A percentile compares a stretch with the other conserved stretches of the same genome.
These are phyloP conservation scores for Gnathonemus longibarbis DNA, from an alignment of 2,113 vertebrate species.

Conservation along the genomic window DNA sequence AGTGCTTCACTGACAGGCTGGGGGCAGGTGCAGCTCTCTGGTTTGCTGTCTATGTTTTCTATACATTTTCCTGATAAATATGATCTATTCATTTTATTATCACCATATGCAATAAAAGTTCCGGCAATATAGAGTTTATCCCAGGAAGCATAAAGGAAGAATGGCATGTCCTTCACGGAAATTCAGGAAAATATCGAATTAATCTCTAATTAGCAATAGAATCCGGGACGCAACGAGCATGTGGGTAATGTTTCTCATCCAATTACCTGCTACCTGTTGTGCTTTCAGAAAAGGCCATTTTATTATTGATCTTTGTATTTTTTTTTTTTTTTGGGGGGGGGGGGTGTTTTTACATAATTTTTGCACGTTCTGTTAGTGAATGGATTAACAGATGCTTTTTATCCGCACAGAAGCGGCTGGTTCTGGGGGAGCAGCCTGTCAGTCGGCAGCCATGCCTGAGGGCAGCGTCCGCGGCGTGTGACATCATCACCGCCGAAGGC, in stretches of 20 bases:
- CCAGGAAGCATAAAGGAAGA: background rate
- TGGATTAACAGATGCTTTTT: background rate
- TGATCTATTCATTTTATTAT: background rate
- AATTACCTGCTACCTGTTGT: background rate
- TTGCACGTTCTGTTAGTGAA: background rate
- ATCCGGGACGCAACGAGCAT: background rate
- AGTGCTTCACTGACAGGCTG: background rate
- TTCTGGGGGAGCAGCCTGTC: background rate
- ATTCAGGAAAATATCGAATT: background rate
- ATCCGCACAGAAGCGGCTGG: background rate
- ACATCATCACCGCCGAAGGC: background rate
- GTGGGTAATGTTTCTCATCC: background rate
- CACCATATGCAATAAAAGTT: background rate
- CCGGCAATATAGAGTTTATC: background rate
- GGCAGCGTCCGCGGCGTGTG: background rate
- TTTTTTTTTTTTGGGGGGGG: background rate
- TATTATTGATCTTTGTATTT: background rate
- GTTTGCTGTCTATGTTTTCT: background rate
- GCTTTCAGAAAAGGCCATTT: background rate
- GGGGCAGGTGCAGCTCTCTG: background rate
- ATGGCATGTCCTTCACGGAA: background rate
- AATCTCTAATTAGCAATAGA: background rate
- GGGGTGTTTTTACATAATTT: background rate
- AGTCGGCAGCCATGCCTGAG: background rate
- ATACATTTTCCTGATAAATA: background rate